phyloP scores from a whole-genome alignment of 2,113 vertebrate species.

The Cathartes aura region DNA sequence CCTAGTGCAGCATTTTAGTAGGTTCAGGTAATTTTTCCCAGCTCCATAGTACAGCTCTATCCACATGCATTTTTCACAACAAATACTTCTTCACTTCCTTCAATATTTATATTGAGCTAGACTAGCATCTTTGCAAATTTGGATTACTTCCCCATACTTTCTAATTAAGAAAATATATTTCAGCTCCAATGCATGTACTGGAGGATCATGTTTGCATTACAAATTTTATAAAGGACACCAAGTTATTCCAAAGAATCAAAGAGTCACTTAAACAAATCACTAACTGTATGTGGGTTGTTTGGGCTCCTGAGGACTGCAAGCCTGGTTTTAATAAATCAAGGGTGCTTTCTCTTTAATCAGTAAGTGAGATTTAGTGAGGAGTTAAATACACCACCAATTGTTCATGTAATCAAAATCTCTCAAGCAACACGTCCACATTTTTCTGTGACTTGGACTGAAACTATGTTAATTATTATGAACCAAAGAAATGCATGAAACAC shows the following conservation, averaged over 20 bases:
- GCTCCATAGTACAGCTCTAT: not conserved
- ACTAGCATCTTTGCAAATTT: not conserved
- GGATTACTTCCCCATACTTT: not conserved
- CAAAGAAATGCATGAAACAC: not conserved
- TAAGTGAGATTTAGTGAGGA: not conserved
- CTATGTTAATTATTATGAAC: not conserved
- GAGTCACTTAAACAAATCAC: not conserved
- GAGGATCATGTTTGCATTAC: not conserved
- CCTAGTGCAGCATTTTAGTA: not conserved
- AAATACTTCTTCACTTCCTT: not conserved
- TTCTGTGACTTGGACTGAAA: not conserved
- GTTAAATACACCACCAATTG: not conserved
- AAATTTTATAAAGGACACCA: not conserved
- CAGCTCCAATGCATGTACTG: not conserved
- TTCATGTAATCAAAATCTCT: not conserved
- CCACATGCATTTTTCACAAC: not conserved
- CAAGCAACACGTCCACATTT: not conserved
- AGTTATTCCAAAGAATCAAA: not conserved
- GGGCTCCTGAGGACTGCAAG: not conserved
- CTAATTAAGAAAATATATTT: not conserved
- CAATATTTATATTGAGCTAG: not conserved
- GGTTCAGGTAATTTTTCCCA: not conserved
- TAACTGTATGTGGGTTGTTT: not conserved
- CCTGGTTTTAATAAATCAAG: not conserved
- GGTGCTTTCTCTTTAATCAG: not conserved